Base-by-base conservation (phyloP, 2,888 invertebrate species). In the Drosophila testacea region DNA sequence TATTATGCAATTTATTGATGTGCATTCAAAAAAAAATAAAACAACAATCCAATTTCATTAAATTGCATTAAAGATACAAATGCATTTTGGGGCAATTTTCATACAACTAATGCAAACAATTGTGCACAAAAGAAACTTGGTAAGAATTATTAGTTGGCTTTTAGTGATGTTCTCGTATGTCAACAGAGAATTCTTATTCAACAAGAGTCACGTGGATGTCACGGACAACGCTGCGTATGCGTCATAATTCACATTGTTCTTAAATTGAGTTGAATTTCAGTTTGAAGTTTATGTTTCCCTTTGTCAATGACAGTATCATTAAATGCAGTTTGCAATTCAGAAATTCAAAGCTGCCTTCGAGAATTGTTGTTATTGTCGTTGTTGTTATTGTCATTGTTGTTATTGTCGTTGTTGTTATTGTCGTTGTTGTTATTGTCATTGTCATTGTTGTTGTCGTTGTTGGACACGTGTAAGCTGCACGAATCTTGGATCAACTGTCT, bases 191-290 rank as follows among this genome's bases (percentile, higher is more conserved):
- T 22, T 28, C 10, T 4, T n/a, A 36, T 55, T 38, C 32, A 51
- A 36, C 16, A 11, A 6, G n/a, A 13, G 63, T 57, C 54, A 79
- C 64, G 61, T 62, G 55, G 34, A 6, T 27, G n/a, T 4, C 32
- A 41, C 6, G 42, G 63, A 6, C 51, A 64, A 69, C 68, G 48
- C 32, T 62, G 65, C 75, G 68, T 70, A 72, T 87, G 65, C 72
- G 79, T 87, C 66, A 81, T 69, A 67, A 41, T 54, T 32, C 41
- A 44, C 65, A 46, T 69, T 62, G 48, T 62, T 55, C 30, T 27
- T 30, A 6, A 59, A 57, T 66, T 61, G 57, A 63, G 48, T 54
- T 61, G 42, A 62, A 11, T 62, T 68, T 59, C 50, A 55, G 44
- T 62, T 65, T 51, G n/a, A 28, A 44, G 51, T 62, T 64, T 42